Conservation (phyloP, 2,888 invertebrate species). For the Netelia inedita region DNA sequence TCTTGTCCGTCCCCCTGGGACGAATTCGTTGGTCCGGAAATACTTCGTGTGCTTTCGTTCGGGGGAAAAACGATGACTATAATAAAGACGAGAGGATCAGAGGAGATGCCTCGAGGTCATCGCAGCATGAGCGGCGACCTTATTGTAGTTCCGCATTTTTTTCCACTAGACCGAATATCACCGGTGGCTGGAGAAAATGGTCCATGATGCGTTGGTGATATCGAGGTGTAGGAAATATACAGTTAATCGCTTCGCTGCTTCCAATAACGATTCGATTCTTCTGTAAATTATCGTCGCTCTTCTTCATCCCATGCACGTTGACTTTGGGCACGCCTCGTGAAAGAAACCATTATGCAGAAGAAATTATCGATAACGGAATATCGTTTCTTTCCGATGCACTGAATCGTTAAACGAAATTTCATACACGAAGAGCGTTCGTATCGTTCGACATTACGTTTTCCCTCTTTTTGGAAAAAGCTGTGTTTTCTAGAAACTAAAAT, state of each 20-base stretch:
- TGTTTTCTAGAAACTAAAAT: too few species aligned
- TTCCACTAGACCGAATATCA: neutral
- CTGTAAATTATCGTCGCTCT: neutral
- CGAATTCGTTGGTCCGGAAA: neutral
- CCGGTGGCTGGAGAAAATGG: neutral
- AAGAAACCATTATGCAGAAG: neutral
- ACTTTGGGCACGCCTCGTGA: neutral
- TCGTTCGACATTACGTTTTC: too few species aligned
- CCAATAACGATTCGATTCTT: conserved; percentile 1
- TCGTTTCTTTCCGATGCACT: too few species aligned
- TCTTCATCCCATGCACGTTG: neutral
- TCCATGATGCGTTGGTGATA: neutral
- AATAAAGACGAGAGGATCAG: neutral
- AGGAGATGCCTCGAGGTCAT: neutral
- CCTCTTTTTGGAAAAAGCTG: too few species aligned
- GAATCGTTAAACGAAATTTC: too few species aligned
- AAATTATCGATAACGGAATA: neutral
- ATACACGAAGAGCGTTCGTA: too few species aligned
- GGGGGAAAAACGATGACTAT: neutral
- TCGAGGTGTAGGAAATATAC: neutral
- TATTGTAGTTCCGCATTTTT: neutral
- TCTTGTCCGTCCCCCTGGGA: neutral
- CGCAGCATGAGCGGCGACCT: neutral
- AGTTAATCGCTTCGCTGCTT: conserved; percentile 22
- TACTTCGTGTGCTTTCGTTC: neutral